These are phyloP conservation scores for Falcunculus frontatus DNA, from an alignment of 2,113 vertebrate genomes.

Conservation along the genomic window DNA sequence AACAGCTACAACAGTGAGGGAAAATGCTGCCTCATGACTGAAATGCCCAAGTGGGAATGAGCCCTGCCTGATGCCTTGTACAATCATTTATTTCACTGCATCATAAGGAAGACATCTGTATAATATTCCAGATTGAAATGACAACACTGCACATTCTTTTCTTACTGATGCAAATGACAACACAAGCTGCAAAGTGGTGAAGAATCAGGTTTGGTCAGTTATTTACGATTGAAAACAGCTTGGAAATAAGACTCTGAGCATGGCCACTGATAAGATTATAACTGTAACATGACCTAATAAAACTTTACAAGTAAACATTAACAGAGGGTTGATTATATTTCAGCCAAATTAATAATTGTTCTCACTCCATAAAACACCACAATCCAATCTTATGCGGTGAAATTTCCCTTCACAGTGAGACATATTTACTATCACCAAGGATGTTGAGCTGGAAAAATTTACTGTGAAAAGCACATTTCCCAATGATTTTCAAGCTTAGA, in stretches of 20 bases:
- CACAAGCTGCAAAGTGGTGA: neutral
- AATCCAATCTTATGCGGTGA: neutral
- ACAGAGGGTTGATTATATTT: neutral
- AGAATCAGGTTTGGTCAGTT: neutral
- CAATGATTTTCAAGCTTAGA: neutral
- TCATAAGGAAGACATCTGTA: neutral
- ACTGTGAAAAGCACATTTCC: neutral
- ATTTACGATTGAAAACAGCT: neutral
- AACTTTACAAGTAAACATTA: conserved; percentile 15
- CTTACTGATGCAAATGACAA: neutral
- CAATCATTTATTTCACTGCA: neutral
- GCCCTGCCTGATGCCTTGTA: neutral
- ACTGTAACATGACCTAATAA: neutral
- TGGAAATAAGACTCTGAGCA: neutral
- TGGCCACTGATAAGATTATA: neutral
- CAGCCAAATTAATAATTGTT: conserved; percentile 2
- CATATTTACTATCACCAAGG: neutral
- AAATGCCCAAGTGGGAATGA: neutral
- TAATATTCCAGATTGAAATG: neutral
- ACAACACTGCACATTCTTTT: neutral
- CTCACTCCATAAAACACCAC: neutral
- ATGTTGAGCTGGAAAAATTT: conserved; percentile 20
- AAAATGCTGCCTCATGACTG: neutral
- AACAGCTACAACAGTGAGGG: neutral
- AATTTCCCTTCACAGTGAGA: neutral